Evolutionary conservation across 1,140 invertebrate genomes (phyloP).

Genomic region (Aphidius gifuensis): DNA sequence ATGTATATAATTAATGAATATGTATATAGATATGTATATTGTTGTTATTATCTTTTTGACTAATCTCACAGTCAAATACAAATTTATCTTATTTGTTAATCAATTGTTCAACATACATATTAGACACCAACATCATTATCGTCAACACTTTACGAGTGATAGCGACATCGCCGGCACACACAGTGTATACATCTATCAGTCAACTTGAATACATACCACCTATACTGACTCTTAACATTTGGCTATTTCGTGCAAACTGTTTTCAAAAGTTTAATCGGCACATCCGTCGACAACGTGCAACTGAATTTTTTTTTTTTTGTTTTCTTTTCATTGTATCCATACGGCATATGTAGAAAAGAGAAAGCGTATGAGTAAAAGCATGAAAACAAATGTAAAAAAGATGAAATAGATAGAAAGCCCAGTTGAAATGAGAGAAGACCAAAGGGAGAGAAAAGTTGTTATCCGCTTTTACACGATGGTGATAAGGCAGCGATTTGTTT

Average conservation of each 20-base stretch:
- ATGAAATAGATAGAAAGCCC: conserved; percentile 16
- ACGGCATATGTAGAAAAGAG: neutral
- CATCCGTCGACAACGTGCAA: conserved; percentile 22
- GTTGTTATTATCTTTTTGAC: too few relatives aligned
- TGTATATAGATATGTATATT: too few relatives aligned
- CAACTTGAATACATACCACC: too few relatives aligned
- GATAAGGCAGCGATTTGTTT: conserved; percentile 49
- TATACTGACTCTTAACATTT: conserved; percentile 10
- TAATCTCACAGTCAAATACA: too few relatives aligned
- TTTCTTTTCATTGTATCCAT: neutral
- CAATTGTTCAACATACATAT: too few relatives aligned
- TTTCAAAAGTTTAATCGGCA: conserved; percentile 35
- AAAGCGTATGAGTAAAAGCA: neutral
- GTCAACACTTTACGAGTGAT: too few relatives aligned
- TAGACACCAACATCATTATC: too few relatives aligned
- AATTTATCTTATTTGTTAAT: too few relatives aligned
- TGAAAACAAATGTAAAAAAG: conserved; percentile 10
- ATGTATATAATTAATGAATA: too few relatives aligned
- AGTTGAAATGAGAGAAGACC: conserved; percentile 15
- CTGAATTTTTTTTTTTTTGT: too few relatives aligned
- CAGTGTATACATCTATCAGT: too few relatives aligned
- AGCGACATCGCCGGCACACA: too few relatives aligned
- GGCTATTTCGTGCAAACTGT: conserved; percentile 30
- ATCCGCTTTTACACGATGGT: conserved; percentile 41
- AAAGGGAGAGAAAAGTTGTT: conserved; percentile 44